These are phyloP conservation scores for Alentia gelatinosa DNA, from an alignment of 2,888 invertebrate genomes.

Conservation along the genomic window DNA sequence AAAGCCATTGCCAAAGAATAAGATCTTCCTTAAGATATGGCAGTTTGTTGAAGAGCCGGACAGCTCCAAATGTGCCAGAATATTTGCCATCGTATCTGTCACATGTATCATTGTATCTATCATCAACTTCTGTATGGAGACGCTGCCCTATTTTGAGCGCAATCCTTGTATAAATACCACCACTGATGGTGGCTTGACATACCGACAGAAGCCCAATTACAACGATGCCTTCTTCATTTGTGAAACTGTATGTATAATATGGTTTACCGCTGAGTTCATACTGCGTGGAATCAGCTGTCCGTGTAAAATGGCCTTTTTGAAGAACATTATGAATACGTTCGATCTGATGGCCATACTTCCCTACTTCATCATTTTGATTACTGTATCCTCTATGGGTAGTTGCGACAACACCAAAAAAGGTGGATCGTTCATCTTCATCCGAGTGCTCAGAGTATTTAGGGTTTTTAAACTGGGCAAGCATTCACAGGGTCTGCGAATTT, in stretches of 20 bases:
- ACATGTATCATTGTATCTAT: conserved; percentile 81
- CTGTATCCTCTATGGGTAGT: conserved; percentile 64
- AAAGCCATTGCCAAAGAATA: conserved; percentile 74
- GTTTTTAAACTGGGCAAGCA: conserved; percentile 79
- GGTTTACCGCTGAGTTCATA: conserved; percentile 78
- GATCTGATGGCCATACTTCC: conserved; percentile 78
- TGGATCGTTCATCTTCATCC: conserved; percentile 70
- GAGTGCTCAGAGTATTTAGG: conserved; percentile 77
- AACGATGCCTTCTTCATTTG: conserved; percentile 75
- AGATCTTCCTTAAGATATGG: conserved; percentile 77
- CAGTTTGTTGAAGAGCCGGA: conserved; percentile 81
- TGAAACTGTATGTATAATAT: conserved; percentile 78
- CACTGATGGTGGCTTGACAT: conserved; percentile 56
- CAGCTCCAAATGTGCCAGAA: conserved; percentile 78
- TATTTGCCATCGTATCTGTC: conserved; percentile 80
- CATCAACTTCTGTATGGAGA: conserved; percentile 82
- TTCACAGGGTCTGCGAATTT: conserved; percentile 78
- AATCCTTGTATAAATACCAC: conserved; percentile 69
- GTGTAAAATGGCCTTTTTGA: conserved; percentile 72
- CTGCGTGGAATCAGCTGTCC: conserved; percentile 75
- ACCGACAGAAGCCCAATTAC: conserved; percentile 67
- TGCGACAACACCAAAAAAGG: conserved; percentile 69
- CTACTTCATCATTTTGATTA: conserved; percentile 75
- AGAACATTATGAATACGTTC: conserved; percentile 77
- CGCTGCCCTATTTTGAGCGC: conserved; percentile 79